Evolutionary conservation across 2,797 vertebrate genomes (phyloP).

Genomic region (Scomberomorus guttatus): DNA sequence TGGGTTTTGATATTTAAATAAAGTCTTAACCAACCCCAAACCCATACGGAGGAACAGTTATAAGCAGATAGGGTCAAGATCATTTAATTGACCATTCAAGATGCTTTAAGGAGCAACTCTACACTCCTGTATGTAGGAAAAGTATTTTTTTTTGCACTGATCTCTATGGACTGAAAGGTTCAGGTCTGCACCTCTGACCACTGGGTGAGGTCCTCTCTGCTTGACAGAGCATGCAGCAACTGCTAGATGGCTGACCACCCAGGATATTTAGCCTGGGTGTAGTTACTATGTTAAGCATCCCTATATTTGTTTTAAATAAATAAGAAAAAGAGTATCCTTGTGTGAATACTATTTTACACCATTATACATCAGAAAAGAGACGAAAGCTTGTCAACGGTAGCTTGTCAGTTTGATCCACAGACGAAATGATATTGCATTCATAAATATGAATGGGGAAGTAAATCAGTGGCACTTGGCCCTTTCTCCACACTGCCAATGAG

Average conservation of each 20-base stretch:
- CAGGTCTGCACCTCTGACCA: not conserved
- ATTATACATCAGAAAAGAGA: too few species aligned
- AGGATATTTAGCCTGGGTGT: not conserved
- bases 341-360: too few species aligned
- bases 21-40: constrained; percentile 23
- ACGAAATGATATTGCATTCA: not conserved
- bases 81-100: constrained; percentile 16
- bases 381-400: too few species aligned
- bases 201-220: not conserved
- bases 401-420: too few species aligned
- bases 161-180: not conserved
- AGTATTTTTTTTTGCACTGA: not conserved
- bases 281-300: not conserved
- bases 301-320: not conserved
- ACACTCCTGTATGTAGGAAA: not conserved
- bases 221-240: not conserved
- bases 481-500: not conserved
- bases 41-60: not conserved
- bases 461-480: not conserved
- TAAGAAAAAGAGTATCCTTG: too few species aligned
- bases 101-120: not conserved
- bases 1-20: constrained; percentile 38
- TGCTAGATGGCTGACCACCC: not conserved
- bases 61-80: not conserved
- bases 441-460: not conserved